Evolutionary conservation across 2,113 vertebrate species (phyloP).

Genomic region (Dromas ardeola): DNA sequence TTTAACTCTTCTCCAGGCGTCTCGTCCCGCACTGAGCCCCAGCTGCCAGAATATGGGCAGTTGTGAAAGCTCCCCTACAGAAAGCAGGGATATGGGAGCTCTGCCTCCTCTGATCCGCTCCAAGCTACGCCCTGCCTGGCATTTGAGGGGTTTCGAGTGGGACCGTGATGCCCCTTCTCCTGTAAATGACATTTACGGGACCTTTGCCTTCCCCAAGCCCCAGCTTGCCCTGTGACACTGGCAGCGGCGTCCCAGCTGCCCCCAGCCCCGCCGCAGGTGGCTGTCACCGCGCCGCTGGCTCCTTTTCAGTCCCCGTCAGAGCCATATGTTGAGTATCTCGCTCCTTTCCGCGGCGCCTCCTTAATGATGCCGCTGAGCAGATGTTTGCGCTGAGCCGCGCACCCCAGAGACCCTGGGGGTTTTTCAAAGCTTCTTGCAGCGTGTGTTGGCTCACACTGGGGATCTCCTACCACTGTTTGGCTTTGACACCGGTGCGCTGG

Average conservation of each 20-base stretch:
- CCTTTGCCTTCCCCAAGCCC: neutral
- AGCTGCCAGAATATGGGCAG: neutral
- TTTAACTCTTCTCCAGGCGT: neutral
- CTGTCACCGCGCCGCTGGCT: neutral
- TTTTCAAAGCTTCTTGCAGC: neutral
- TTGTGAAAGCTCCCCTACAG: neutral
- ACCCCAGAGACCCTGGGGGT: neutral
- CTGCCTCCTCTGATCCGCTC: neutral
- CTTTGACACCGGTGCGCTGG: neutral
- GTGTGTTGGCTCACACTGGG: neutral
- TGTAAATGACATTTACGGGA: neutral
- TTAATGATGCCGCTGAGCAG: constrained; percentile 31
- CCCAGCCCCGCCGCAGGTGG: neutral
- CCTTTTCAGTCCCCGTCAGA: neutral
- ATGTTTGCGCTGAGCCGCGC: constrained; percentile 23
- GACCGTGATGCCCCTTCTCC: neutral
- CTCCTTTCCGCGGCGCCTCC: neutral
- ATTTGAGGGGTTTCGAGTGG: neutral
- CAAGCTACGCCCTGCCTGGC: neutral
- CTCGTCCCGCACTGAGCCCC: neutral
- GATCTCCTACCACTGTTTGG: neutral
- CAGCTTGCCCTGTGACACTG: neutral
- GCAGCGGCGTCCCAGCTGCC: neutral
- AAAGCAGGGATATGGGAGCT: neutral
- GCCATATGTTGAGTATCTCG: neutral